These are phyloP conservation scores for Lithobius niger DNA, from an alignment of 1,140 invertebrate genomes.

Conservation along the genomic window DNA sequence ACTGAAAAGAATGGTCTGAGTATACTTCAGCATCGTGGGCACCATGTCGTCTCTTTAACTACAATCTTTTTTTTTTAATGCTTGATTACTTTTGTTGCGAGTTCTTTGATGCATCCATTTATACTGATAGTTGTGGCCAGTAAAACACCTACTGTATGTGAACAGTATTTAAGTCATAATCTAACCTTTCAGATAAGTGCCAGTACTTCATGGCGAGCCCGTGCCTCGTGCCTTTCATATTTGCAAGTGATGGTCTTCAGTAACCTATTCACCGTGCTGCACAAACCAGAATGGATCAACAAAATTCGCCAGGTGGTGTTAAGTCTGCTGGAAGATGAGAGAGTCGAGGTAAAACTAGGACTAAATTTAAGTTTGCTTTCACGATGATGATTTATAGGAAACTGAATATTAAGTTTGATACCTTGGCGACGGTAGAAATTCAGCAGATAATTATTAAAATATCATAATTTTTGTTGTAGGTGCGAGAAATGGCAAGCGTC, in stretches of 20 bases:
- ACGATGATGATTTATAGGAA: no score
- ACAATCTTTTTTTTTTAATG: no score
- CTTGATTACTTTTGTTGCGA: no score
- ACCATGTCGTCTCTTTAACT: no score
- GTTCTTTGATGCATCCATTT: conserved; percentile 16
- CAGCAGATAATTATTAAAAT: no score
- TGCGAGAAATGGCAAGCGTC: conserved; percentile 58
- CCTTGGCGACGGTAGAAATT: no score
- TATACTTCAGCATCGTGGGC: no score
- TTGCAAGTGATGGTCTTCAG: conserved; percentile 69
- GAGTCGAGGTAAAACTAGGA: conserved; percentile 58
- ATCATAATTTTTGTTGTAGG: no score
- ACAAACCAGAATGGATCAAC: conserved; percentile 35
- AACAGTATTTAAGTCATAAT: conserved; percentile 12
- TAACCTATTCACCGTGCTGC: conserved; percentile 60
- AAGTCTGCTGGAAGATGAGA: conserved; percentile 47
- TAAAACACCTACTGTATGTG: conserved; percentile 6
- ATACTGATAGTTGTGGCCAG: conserved; percentile 9
- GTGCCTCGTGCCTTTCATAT: conserved; percentile 54
- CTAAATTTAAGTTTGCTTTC: no score
- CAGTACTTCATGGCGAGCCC: conserved; percentile 57
- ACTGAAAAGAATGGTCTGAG: no score
- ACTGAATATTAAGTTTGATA: no score
- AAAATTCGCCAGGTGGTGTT: conserved; percentile 40
- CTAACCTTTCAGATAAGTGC: conserved; percentile 24